Evolutionary conservation across 2,797 vertebrate genomes (phyloP).

Genomic region (Neoniphon sammara): DNA sequence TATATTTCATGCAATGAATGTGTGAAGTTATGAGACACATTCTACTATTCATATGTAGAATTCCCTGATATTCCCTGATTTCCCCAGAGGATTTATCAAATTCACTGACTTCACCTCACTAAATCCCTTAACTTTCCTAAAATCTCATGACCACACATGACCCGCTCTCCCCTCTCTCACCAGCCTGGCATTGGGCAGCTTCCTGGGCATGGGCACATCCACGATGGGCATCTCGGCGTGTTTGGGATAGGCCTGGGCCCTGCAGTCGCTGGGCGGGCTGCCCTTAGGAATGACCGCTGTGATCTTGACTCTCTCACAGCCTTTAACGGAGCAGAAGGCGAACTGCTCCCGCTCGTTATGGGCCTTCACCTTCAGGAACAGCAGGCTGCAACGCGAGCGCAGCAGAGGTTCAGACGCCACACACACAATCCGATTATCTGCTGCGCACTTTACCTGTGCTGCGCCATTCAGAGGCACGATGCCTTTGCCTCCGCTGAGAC

Average conservation of each 20-base stretch:
- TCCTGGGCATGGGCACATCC: constrained; percentile 93
- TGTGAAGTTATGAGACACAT: not conserved
- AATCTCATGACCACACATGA: no score
- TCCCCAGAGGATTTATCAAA: no score
- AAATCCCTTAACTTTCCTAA: no score
- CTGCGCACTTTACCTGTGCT: no score
- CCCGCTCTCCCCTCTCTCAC: constrained; percentile 72
- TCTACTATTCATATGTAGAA: not conserved
- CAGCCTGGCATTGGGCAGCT: constrained; percentile 81
- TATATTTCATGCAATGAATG: no score
- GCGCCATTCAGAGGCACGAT: no score
- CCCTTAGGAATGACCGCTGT: constrained; percentile 87
- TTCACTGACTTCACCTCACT: no score
- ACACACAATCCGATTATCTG: not conserved
- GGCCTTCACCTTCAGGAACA: constrained; percentile 91
- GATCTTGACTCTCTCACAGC: constrained; percentile 94
- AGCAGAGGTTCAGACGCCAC: not conserved
- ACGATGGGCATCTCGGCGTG: constrained; percentile 87
- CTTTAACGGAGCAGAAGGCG: constrained; percentile 93
- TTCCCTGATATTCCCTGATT: no score
- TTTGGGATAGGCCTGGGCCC: constrained; percentile 87
- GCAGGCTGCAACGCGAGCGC: constrained; percentile 80
- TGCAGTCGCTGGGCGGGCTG: constrained; percentile 88
- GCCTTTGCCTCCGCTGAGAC: not conserved
- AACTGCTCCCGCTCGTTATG: constrained; percentile 89